Percentiles rank a stretch among this genome's conserved stretches.
These are phyloP conservation scores for Campopleginae sp. DNA, from an alignment of 2,888 invertebrate species.

Conservation along the genomic window DNA sequence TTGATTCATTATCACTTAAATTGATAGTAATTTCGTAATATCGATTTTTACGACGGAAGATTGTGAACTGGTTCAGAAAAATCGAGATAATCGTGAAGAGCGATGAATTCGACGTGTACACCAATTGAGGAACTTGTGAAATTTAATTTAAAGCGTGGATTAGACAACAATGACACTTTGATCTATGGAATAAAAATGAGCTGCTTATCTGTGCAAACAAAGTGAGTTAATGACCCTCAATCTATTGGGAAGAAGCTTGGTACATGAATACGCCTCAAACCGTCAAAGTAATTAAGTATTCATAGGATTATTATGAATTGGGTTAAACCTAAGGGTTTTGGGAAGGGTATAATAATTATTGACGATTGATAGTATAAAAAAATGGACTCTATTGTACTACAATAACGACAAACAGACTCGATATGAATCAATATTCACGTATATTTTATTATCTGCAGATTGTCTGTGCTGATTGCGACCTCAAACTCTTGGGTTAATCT, in stretches of 20 bases:
- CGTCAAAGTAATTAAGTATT: constrained; percentile 68
- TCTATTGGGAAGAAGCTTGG: neutral
- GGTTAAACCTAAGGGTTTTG: constrained; percentile 79
- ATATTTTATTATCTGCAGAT: constrained; percentile 51
- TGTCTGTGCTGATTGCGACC: constrained; percentile 59
- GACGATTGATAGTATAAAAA: constrained; percentile 32
- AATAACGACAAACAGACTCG: constrained; percentile 29
- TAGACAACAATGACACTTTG: neutral
- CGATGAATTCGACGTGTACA: neutral
- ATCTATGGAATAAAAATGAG: neutral
- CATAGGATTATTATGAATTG: constrained; percentile 67
- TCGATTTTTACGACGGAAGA: neutral
- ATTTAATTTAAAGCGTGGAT: neutral
- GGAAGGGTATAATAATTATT: constrained; percentile 66
- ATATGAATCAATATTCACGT: constrained; percentile 18
- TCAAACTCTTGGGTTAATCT: constrained; percentile 66
- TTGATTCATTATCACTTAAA: neutral
- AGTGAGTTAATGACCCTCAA: neutral
- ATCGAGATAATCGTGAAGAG: neutral
- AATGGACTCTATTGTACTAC: constrained; percentile 6
- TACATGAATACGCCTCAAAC: constrained; percentile 66
- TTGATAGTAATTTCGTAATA: neutral
- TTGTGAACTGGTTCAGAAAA: neutral
- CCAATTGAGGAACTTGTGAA: neutral
- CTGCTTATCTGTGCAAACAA: constrained; percentile 1